Evolutionary conservation across 30 jellyfish, hydroid and myxozoan species (phyloP).

Genomic region (Pelagia noctiluca): DNA sequence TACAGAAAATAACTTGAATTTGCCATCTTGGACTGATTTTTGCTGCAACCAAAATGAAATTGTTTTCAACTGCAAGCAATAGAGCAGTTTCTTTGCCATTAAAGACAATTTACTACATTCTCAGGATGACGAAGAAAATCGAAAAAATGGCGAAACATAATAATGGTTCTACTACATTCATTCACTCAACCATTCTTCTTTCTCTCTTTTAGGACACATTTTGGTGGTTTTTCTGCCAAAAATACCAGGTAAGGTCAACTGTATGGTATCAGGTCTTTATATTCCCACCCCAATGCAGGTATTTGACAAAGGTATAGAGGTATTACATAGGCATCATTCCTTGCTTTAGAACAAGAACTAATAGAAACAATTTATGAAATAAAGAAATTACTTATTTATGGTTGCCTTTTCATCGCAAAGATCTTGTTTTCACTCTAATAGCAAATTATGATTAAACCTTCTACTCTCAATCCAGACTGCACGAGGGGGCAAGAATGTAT

Average conservation of each 20-base stretch:
- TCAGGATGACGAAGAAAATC: neutral
- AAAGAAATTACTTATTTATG: neutral
- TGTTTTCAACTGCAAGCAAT: neutral
- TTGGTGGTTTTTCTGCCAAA: constrained; percentile 93
- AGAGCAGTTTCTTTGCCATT: neutral
- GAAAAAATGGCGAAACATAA: no score
- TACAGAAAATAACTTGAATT: no score
- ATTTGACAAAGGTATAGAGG: neutral
- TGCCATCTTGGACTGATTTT: no score
- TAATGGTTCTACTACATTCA: neutral
- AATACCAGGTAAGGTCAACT: constrained; percentile 71
- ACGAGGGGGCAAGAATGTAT: no score
- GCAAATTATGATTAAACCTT: neutral
- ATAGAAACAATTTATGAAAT: no score
- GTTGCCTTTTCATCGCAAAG: neutral
- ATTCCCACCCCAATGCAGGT: neutral
- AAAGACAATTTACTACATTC: neutral
- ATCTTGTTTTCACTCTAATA: neutral
- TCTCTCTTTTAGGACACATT: constrained; percentile 74
- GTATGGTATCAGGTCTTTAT: neutral
- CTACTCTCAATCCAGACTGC: no score
- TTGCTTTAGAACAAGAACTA: no score
- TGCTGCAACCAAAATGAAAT: neutral
- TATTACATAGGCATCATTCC: no score
- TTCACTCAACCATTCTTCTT: neutral